Percentiles rank a stretch among this genome's conserved stretches.
phyloP scores from a whole-genome alignment of 1,140 invertebrate genomes.

The Papilio glaucus region DNA sequence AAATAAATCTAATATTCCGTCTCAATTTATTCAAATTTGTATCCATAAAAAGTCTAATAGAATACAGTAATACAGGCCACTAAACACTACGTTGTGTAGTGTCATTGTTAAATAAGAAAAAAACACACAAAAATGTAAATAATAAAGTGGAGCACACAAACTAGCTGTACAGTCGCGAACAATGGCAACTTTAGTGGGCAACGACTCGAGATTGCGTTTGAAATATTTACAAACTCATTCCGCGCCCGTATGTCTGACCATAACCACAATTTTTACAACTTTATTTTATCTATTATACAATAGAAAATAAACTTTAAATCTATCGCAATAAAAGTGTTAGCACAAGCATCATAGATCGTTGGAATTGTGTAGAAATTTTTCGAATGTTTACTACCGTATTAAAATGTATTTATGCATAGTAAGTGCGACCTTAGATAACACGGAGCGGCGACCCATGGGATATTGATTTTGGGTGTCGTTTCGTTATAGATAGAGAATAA shows the following conservation, averaged over 20 bases:
- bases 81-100: constrained; percentile 32
- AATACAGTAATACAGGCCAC: constrained; percentile 35
- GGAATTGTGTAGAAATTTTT: constrained; percentile 42
- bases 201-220: constrained; percentile 71
- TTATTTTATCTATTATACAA: constrained; percentile 3
- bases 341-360: constrained; percentile 14
- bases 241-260: constrained; percentile 57
- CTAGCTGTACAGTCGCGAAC: constrained; percentile 48
- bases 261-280: constrained; percentile 45
- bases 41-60: neutral
- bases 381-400: constrained; percentile 44
- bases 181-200: constrained; percentile 68
- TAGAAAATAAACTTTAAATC: constrained; percentile 40
- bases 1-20: constrained; percentile 18
- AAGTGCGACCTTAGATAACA: constrained; percentile 48
- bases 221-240: constrained; percentile 76
- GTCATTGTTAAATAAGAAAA: constrained; percentile 34
- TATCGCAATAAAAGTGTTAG: constrained; percentile 5
- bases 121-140: constrained; percentile 31
- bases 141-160: constrained; percentile 48
- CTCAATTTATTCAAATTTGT: constrained; percentile 28
- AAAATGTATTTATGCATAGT: constrained; percentile 64
- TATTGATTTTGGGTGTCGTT: constrained; percentile 53
- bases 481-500: constrained; percentile 39
- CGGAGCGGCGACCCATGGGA: constrained; percentile 46